Base-by-base conservation (phyloP, 2,113 vertebrate species). In the Corythoichthys intestinalis region DNA sequence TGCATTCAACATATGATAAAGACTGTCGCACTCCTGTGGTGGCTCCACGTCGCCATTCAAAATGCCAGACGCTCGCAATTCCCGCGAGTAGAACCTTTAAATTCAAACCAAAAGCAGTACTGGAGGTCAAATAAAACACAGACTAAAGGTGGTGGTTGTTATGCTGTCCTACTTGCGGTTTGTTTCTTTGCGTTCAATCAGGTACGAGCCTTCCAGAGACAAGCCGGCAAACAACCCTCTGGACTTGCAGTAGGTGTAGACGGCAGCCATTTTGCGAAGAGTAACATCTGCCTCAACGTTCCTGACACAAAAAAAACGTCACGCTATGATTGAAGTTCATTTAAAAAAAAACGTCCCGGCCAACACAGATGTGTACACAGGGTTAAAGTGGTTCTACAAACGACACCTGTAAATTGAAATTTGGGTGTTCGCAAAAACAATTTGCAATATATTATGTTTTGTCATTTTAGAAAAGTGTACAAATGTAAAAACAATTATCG, bases 111-210 rank as follows among this genome's bases (percentile, higher is more conserved):
- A 52, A 6, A 14, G 0, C 10, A 48, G 6, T 8, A 47, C 13
- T 14, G 28, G 9, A 17, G 35, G n/a, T 39, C 44, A 47, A 47
- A 6, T 20, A 20, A 6, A 20, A 9, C 8, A 17, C 8, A 17
- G 12, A 39, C 37, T 0, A 14, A 38, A 35, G 28, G 34, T 13
- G 9, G 6, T 15, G 61, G 61, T 39, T 28, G 38, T 34, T 11
- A 37, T 49, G 47, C 65, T 11, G 17, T 46, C 94, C 79, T 90
- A 98, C 97, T 98, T 99, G 84, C 94, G 92, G 84, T 99, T 99
- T 35, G 97, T 94, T 13, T 99, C 97, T 78, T 98, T 98, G 83
- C 97, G 94, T 82, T 99, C 96, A 10, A 98, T 94, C 59, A 98
- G 88, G 72, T 91, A 96, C 4, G 94, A 96, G 9, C 97, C 97